Evolutionary conservation across 92 coral and sea anemone species (phyloP), one percentile per base, ranked within the genome.

Genomic region (Zoanthus sansibaricus): DNA sequence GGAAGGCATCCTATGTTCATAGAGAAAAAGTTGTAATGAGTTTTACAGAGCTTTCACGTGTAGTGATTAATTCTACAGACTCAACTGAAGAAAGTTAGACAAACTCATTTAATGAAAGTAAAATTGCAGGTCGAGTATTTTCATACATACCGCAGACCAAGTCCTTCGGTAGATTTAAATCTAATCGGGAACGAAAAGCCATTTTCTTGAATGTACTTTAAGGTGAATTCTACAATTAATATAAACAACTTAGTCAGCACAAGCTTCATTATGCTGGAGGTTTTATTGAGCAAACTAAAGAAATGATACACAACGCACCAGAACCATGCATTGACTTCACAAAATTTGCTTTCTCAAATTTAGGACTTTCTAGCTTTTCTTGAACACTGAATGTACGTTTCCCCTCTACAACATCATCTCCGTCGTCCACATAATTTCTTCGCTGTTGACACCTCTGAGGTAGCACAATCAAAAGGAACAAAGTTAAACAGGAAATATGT

Each of bases 351-450:
- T 76, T 94, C 48, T 94, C 94, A 84, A 97, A 97, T 86, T 92
- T 93, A 54, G 94, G 78, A 74, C 92, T 95, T 87, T 82, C 82
- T 17, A 97, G 94, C 94, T 97, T 97, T 85, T 95, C 98, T 86
- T 93, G 91, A 56, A 97, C 96, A 69, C 97, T 95, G 86, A 97
- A 97, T 18, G 99, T 97, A 61, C 99, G 94, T 82, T 97, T 97
- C 25, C 99, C 99, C 82, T 97, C 99, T 75, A 97, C 96, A 59
- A 93, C 95, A 90, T 97, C 98, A 68, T 97, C 99, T 44, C 87
- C 87, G 67, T 97, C 98, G 74, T 94, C 90, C 82, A 92, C 95
- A 83, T 97, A 97, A 82, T 97, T 97, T 95, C 96, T 90, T 83
- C 99, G 91, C 66, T 93, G 94, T 87, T 91, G 96, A 52, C 95